phyloP scores from a whole-genome alignment of 2,113 vertebrate species.

The Nicator chloris region DNA sequence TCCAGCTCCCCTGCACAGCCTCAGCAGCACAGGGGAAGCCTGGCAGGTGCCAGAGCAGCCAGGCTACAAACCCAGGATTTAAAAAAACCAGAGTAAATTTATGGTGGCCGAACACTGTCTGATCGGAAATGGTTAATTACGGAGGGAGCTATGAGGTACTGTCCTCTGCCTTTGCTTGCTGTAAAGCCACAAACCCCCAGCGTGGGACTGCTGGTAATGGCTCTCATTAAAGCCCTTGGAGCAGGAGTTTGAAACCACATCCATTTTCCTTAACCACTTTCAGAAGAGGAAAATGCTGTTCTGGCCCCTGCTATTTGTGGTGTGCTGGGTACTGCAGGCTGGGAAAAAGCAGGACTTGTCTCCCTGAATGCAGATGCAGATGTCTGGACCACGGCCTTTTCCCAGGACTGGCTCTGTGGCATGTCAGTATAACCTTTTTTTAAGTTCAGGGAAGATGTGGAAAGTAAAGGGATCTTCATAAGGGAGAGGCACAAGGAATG shows the following conservation, averaged over 20 bases:
- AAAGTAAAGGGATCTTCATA: background rate
- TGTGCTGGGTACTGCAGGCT: background rate
- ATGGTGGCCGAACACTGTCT: background rate
- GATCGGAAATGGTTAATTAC: background rate
- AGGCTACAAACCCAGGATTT: background rate
- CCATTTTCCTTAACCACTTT: background rate
- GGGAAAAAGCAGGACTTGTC: background rate
- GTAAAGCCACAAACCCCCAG: background rate
- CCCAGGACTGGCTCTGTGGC: background rate
- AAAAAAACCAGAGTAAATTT: background rate
- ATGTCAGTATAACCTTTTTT: background rate
- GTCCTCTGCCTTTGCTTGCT: background rate
- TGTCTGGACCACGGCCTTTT: background rate
- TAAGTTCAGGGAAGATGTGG: background rate
- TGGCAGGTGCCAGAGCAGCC: background rate
- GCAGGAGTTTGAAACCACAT: background rate
- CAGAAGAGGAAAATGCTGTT: background rate
- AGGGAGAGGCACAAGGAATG: background rate
- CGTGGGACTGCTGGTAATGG: background rate
- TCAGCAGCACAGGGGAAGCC: background rate
- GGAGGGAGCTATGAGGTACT: background rate
- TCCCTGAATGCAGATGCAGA: background rate
- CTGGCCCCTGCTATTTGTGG: background rate
- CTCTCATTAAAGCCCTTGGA: constrained; percentile 8
- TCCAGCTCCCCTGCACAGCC: background rate